phyloP scores from a whole-genome alignment of 2,113 vertebrate genomes.

The Zosterops pallidus region DNA sequence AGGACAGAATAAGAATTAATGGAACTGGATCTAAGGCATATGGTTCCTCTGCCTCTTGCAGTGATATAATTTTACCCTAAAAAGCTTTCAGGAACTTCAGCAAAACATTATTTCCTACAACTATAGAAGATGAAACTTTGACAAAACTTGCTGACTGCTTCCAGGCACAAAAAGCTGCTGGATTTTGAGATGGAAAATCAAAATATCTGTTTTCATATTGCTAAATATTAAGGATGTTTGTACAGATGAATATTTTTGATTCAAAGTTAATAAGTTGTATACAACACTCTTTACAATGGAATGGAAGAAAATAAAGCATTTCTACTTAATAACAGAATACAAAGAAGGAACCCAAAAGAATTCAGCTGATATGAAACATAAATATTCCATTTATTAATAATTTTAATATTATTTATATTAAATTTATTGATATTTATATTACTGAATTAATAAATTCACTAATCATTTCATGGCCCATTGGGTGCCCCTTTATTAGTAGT shows the following conservation, averaged over 20 bases:
- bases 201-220: neutral
- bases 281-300: neutral
- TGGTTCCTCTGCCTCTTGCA: neutral
- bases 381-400: neutral
- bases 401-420: neutral
- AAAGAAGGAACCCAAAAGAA: neutral
- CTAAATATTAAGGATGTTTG: neutral
- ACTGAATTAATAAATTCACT: neutral
- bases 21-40: neutral
- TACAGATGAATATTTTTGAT: neutral
- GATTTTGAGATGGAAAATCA: neutral
- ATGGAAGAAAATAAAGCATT: neutral
- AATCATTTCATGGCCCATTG: neutral
- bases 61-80: neutral
- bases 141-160: neutral
- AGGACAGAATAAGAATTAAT: neutral
- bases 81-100: neutral
- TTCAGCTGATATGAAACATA: neutral
- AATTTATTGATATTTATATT: neutral
- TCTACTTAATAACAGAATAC: neutral
- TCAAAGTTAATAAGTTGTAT: neutral
- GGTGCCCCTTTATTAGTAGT: neutral
- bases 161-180: neutral
- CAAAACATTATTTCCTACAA: neutral
- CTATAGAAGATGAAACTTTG: neutral